Base-by-base conservation (phyloP, 2,888 invertebrate species). In the Clusia tigrina region DNA sequence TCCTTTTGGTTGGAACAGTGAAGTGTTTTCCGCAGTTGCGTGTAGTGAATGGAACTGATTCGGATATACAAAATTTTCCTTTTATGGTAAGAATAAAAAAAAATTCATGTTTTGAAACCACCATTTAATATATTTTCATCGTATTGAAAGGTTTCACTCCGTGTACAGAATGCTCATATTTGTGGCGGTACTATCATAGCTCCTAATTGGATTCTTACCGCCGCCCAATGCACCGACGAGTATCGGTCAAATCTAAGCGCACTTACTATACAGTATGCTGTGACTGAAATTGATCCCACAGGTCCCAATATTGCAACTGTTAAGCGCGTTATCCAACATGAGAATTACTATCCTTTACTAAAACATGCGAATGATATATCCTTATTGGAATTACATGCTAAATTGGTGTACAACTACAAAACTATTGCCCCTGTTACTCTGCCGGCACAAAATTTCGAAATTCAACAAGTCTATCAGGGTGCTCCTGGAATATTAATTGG, bases 311-410 rank as follows among this genome's bases (percentile, higher is more conserved):
- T 81, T 9, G 71, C 73, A 2, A 24, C 61, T 1, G 69, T 83
- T 2, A 69, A 72, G 32, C 68, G 70, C 2, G 69, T 82, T 18
- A 74, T 84, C n/a, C 67, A 71, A 24, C 86, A 85, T 51, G 76
- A 81, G 6, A 17, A 54, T 0, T 85, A 81, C 69, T 66, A 72
- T 61, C 71, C 69, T 0, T 2, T 0, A 2, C 60, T 66, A 0
- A 65, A 66, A 9, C 78, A 78, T 54, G 81, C 83, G 62, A 84
- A 84, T 61, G 86, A 86, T 38, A 81, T 85, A 17, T 79, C 84
- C 2, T 62, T 86, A 24, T 58, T 86, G 22, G 72, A 83, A 77
- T 70, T 82, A 60, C 61, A 56, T 1, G 66, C 59, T 0, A 69
- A 78, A 1, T 68, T 83, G 9, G 53, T 66, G 15, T 78, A 74